phyloP scores from a whole-genome alignment of 2,888 invertebrate species.

The Pogonocherus hispidulus region DNA sequence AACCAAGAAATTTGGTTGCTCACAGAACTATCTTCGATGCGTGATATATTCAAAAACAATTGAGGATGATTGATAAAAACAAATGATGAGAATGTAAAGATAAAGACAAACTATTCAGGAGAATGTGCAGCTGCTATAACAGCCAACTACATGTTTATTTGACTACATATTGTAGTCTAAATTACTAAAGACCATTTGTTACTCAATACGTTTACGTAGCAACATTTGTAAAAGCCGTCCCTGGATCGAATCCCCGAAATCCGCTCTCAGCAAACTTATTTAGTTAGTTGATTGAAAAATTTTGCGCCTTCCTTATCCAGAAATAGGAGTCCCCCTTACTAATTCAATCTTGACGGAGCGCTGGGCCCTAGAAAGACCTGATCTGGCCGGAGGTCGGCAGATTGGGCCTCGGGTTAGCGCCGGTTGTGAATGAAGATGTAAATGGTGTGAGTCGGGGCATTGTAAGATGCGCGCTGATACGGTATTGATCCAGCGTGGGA shows the following conservation, averaged over 20 bases:
- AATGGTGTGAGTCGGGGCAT: constrained; percentile 51
- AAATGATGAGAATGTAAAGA: too few relatives aligned
- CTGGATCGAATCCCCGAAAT: neutral
- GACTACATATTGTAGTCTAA: too few relatives aligned
- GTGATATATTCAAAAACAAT: too few relatives aligned
- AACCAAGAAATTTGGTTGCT: too few relatives aligned
- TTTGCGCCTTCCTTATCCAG: neutral
- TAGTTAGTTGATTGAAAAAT: neutral
- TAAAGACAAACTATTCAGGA: too few relatives aligned
- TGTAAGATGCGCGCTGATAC: constrained; percentile 60
- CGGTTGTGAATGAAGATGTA: constrained; percentile 59
- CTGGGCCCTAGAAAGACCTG: neutral
- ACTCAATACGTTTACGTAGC: too few relatives aligned
- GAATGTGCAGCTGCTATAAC: too few relatives aligned
- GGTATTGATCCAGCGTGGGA: constrained; percentile 60
- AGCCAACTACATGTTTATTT: too few relatives aligned
- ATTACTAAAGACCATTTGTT: too few relatives aligned
- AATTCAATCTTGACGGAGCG: neutral
- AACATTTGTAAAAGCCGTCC: neutral
- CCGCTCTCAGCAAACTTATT: neutral
- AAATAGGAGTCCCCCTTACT: neutral
- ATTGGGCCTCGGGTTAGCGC: constrained; percentile 32
- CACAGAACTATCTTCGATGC: too few relatives aligned
- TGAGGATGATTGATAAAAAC: too few relatives aligned
- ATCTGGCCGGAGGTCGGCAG: constrained; percentile 16